Evolutionary conservation across 2,888 invertebrate genomes (phyloP).

Genomic region (Metallyticus violacea): DNA sequence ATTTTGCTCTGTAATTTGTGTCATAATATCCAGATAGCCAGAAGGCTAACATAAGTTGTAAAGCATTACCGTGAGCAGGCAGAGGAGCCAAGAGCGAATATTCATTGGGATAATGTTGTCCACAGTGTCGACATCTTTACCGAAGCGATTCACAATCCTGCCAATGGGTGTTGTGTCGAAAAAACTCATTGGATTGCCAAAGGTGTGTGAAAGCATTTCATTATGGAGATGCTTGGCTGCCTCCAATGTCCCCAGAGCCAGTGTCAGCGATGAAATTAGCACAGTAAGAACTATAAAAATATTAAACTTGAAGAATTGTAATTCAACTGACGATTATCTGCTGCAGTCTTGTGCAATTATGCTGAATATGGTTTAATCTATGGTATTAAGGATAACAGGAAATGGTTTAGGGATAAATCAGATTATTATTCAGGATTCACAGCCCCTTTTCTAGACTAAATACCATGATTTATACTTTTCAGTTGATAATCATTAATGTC

Average conservation of each 20-base stretch:
- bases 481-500: too few relatives aligned
- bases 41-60: background rate
- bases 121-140: slow-evolving; percentile 45
- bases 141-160: slow-evolving; percentile 47
- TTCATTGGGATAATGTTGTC: slow-evolving; percentile 43
- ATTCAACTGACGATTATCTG: too few relatives aligned
- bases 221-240: slow-evolving; percentile 40
- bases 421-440: background rate
- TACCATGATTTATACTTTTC: too few relatives aligned
- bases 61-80: slow-evolving; percentile 48
- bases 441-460: background rate
- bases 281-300: slow-evolving; percentile 40
- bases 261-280: slow-evolving; percentile 44
- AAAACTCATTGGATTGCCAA: slow-evolving; percentile 44
- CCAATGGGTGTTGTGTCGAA: slow-evolving; percentile 48
- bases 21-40: background rate
- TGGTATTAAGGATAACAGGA: background rate
- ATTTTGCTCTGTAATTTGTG: too few relatives aligned
- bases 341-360: background rate
- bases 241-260: slow-evolving; percentile 47
- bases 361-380: too few relatives aligned
- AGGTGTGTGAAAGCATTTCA: slow-evolving; percentile 39
- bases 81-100: slow-evolving; percentile 45
- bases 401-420: background rate
- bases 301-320: slow-evolving; percentile 28